These are phyloP conservation scores for Lordiphosa stackelbergi DNA, from an alignment of 1,140 invertebrate genomes.

Conservation along the genomic window DNA sequence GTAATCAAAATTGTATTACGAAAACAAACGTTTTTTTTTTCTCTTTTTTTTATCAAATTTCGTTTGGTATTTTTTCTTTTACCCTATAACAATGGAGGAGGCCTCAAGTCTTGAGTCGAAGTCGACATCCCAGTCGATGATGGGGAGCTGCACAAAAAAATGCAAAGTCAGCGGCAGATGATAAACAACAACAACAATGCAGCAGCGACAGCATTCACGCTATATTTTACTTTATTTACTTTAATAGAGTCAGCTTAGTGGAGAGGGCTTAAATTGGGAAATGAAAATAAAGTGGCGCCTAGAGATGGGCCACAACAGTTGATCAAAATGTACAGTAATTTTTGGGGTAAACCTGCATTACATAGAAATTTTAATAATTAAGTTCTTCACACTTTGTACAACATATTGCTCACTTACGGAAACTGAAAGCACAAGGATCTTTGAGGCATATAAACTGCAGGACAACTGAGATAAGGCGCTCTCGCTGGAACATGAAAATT, in stretches of 20 bases:
- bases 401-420: too few species aligned
- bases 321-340: too few species aligned
- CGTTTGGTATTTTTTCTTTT: conserved; percentile 19
- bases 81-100: conserved; percentile 52
- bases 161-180: conserved; percentile 50
- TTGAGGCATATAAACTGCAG: too few species aligned
- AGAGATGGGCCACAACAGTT: too few species aligned
- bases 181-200: conserved; percentile 25
- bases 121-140: conserved; percentile 26
- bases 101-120: not conserved
- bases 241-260: conserved; percentile 54
- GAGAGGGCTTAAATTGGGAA: conserved; percentile 50
- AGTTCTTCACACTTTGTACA: too few species aligned
- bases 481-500: too few species aligned
- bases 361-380: too few species aligned
- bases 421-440: too few species aligned
- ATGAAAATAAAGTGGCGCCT: conserved; percentile 21
- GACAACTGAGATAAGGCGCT: too few species aligned
- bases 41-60: conserved; percentile 16
- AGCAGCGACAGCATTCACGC: conserved; percentile 52
- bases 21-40: conserved; percentile 72
- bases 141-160: conserved; percentile 42
- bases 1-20: conserved; percentile 75
- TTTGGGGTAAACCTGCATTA: too few species aligned
- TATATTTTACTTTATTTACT: conserved; percentile 62